A percentile compares a stretch with the other conserved stretches of the same genome.
These are phyloP conservation scores for Malthinus flaveolus DNA, from an alignment of 2,888 invertebrate species.

Conservation along the genomic window DNA sequence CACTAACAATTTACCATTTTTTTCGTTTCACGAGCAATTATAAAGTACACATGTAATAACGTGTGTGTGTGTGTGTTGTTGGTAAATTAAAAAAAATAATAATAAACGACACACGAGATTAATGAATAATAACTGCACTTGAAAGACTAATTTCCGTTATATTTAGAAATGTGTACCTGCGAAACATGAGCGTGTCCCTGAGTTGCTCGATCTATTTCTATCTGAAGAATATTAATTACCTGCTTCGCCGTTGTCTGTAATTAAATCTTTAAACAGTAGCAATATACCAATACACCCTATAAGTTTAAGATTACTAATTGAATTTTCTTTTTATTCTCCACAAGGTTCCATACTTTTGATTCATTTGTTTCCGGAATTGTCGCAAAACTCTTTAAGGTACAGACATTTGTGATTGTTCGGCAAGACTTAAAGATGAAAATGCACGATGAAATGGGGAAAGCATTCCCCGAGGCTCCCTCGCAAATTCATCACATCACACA, in stretches of 20 bases:
- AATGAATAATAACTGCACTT: conserved; percentile 20
- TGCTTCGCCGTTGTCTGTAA: conserved; percentile 16
- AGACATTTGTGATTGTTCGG: too few relatives aligned
- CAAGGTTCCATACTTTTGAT: too few relatives aligned
- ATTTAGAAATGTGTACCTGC: conserved; percentile 27
- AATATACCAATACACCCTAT: too few relatives aligned
- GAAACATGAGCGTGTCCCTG: conserved; percentile 28
- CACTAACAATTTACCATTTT: conserved; percentile 1
- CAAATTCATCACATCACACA: too few relatives aligned
- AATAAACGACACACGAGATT: conserved; percentile 10
- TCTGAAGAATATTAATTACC: conserved; percentile 25
- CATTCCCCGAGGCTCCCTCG: too few relatives aligned
- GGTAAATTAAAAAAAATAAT: background rate
- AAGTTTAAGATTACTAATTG: too few relatives aligned
- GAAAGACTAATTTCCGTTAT: conserved; percentile 26
- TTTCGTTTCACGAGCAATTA: background rate
- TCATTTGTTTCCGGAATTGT: too few relatives aligned
- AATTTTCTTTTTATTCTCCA: too few relatives aligned
- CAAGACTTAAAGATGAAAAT: too few relatives aligned
- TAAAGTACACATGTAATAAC: conserved; percentile 4
- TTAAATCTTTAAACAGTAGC: conserved; percentile 11
- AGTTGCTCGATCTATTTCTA: conserved; percentile 28
- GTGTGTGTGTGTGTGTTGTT: background rate
- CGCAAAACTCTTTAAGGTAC: too few relatives aligned
- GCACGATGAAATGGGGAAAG: too few relatives aligned